These are phyloP conservation scores for Peribatodes rhomboidaria DNA, from an alignment of 2,888 invertebrate species.

Conservation along the genomic window DNA sequence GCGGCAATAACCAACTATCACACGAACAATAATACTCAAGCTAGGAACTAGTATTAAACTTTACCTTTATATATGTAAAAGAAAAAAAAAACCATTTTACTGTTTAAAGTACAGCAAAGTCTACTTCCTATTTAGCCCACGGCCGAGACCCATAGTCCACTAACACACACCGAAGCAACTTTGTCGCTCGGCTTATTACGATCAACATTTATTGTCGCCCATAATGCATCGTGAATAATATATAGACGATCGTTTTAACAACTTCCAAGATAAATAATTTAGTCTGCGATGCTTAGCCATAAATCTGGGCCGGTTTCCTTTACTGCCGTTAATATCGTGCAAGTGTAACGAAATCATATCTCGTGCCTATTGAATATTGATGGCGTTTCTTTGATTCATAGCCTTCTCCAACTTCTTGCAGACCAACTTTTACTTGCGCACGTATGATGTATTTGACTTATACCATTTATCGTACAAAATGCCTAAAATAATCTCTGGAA, in stretches of 20 bases:
- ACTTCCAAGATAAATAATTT: slow-evolving; percentile 61
- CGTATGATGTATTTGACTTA: neutral
- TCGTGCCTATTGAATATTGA: slow-evolving; percentile 30
- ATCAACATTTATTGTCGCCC: slow-evolving; percentile 49
- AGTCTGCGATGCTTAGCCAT: slow-evolving; percentile 51
- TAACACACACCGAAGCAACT: slow-evolving; percentile 33
- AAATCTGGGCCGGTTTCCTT: slow-evolving; percentile 57
- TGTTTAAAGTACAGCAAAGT: neutral
- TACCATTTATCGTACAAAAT: no score
- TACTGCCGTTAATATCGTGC: slow-evolving; percentile 31
- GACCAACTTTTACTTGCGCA: neutral
- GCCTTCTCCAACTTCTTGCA: neutral
- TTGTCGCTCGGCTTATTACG: slow-evolving; percentile 42
- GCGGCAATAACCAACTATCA: neutral
- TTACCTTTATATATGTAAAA: neutral
- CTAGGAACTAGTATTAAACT: neutral
- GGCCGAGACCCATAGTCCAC: slow-evolving; percentile 2
- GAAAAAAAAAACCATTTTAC: neutral
- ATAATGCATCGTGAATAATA: slow-evolving; percentile 52
- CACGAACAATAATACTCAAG: neutral
- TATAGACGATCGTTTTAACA: slow-evolving; percentile 56
- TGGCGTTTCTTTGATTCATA: slow-evolving; percentile 26
- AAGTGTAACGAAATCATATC: slow-evolving; percentile 40
- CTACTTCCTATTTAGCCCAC: slow-evolving; percentile 8
- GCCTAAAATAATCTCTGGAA: no score